Evolutionary conservation across 1,140 invertebrate genomes (phyloP).

Genomic region (Himalopsyche phryganea): DNA sequence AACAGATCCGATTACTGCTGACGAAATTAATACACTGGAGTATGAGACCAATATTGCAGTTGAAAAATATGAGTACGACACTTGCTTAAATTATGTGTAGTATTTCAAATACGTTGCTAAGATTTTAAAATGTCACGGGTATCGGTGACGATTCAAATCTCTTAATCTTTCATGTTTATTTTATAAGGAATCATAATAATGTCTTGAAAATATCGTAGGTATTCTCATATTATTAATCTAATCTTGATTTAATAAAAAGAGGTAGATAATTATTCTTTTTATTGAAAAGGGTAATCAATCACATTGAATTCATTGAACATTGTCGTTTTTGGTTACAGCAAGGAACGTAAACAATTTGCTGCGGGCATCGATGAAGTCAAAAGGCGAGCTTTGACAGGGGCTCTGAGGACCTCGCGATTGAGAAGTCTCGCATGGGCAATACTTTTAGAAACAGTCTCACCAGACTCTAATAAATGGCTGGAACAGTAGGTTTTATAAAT

Average conservation of each 20-base stretch:
- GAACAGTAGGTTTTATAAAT: constrained; percentile 11
- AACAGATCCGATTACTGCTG: background rate
- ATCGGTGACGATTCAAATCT: too few species aligned
- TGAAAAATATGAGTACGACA: constrained; percentile 18
- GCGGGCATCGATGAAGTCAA: constrained; percentile 19
- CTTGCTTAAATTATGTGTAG: too few species aligned
- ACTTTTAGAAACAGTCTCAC: constrained; percentile 18
- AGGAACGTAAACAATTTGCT: constrained; percentile 8
- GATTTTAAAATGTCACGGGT: too few species aligned
- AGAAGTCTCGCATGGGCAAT: constrained; percentile 29
- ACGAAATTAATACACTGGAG: background rate
- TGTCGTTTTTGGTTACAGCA: constrained; percentile 13
- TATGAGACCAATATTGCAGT: constrained; percentile 11
- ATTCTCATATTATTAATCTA: too few species aligned
- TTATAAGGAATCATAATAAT: too few species aligned
- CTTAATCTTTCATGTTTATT: too few species aligned
- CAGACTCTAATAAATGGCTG: constrained; percentile 19
- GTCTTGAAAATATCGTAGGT: too few species aligned
- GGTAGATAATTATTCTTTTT: too few species aligned
- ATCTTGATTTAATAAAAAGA: too few species aligned
- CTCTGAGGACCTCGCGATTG: constrained; percentile 11
- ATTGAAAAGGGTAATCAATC: too few species aligned
- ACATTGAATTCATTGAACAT: too few species aligned
- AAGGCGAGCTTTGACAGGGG: constrained; percentile 24
- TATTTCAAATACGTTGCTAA: too few species aligned